Base-by-base conservation (phyloP, 1,140 invertebrate genomes). In the Oreohelix idahoensis region DNA sequence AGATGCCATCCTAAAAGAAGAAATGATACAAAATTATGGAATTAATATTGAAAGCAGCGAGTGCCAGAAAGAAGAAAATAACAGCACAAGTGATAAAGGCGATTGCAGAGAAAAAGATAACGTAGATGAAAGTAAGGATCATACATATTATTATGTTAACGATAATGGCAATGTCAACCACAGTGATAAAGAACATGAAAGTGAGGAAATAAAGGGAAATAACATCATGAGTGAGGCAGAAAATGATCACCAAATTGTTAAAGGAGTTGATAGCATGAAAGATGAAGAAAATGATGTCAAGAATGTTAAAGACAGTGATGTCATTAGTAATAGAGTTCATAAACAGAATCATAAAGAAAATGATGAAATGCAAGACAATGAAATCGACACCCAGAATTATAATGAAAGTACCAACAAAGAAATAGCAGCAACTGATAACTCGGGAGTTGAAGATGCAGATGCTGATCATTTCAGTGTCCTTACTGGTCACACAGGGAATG, bases 401-500 rank as follows among this genome's bases (percentile, higher is more conserved):
- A 66, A 10, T 10, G 5, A 66, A 32, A 23, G 29, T 35, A 32
- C 11, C n/a, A 23, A 39, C 35, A 74, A 74, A 26, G 29, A 74
- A 39, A 26, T 10, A 42, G 36, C 36, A n/a, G 23, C 23, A 17
- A 29, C 10, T 38, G 36, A 26, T 23, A 42, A 15, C 26, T 42
- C 71, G 4, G 26, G 11, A 39, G 71, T 1, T 39, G 26, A 77
- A 1, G 11, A 51, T n/a, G n/a, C n/a, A n/a, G n/a, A n/a, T 29
- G 49, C 32, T 63, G 35, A 79, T 66, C 32, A 39, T n/a, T 79
- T 23, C 29, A 66, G 29, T n/a, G 87, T 89, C 1, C 70, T 92
- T 10, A 66, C 83, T 23, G 90, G 89, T 36, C 92, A 92, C 79
- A 87, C 86, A 53, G 90, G 91, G 23, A 92, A 92, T 84, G 85